phyloP scores from a whole-genome alignment of 2,113 vertebrate species.

The Lichenostomus cassidix region DNA sequence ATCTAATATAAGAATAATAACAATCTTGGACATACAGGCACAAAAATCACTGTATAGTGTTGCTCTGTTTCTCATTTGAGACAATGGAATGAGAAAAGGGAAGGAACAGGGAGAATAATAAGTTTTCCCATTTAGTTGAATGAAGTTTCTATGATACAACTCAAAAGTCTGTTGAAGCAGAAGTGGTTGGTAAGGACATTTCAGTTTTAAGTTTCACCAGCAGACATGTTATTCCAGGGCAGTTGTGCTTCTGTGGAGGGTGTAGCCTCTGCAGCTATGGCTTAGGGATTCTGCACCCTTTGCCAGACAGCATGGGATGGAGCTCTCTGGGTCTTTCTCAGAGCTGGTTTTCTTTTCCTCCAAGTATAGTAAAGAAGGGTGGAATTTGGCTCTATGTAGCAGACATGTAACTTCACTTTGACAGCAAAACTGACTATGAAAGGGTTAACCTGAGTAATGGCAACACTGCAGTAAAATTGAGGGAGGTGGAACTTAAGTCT shows the following conservation, averaged over 20 bases:
- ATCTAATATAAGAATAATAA: background rate
- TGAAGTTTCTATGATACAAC: background rate
- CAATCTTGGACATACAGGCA: background rate
- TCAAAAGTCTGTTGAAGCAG: background rate
- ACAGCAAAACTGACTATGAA: slow-evolving; percentile 36
- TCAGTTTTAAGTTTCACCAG: background rate
- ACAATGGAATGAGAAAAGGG: background rate
- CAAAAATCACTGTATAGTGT: background rate
- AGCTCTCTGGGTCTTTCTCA: background rate
- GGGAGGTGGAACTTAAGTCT: slow-evolving; percentile 38
- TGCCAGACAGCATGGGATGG: background rate
- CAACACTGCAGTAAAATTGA: slow-evolving; percentile 43
- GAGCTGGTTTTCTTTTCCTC: background rate
- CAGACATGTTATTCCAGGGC: background rate
- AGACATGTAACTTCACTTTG: background rate
- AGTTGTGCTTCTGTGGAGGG: background rate
- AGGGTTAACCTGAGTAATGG: slow-evolving; percentile 62
- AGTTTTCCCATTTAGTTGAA: background rate
- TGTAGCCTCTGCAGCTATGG: background rate
- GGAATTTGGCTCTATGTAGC: background rate
- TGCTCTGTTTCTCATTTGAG: background rate
- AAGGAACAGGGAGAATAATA: background rate
- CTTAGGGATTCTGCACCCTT: background rate
- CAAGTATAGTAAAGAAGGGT: background rate
- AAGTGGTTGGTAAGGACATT: background rate